Percentiles rank a stretch among this genome's conserved stretches.
Conservation (phyloP, 2,113 vertebrate species). For the Alethe castanea region DNA sequence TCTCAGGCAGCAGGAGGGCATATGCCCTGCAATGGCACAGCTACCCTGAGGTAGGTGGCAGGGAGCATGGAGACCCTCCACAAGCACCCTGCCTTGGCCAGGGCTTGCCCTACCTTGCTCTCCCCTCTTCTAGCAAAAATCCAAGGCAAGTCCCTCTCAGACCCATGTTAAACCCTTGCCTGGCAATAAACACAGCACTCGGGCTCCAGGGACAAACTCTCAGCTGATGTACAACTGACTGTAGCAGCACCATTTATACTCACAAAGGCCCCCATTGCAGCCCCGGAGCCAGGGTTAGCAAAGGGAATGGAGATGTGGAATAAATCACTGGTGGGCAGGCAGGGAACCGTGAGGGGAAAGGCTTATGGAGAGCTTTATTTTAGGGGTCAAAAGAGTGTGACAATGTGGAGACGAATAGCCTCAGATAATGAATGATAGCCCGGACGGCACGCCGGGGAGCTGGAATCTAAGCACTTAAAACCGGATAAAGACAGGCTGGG, state of each 20-base stretch:
- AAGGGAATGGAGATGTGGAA: background rate
- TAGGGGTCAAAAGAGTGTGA: conserved; percentile 68
- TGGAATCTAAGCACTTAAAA: conserved; percentile 71
- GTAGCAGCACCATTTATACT: background rate
- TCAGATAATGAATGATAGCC: conserved; percentile 71
- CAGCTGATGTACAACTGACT: background rate
- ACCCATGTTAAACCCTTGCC: background rate
- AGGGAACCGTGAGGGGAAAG: background rate
- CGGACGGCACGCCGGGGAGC: conserved; percentile 43
- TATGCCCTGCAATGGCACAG: background rate
- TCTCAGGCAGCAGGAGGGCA: background rate
- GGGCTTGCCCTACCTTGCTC: fast-evolving
- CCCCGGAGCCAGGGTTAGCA: background rate
- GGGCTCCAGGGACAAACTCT: background rate
- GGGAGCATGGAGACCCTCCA: background rate
- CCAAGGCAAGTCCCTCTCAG: background rate
- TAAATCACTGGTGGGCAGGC: background rate
- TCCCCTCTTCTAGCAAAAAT: background rate
- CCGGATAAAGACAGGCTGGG: conserved; percentile 70
- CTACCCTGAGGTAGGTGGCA: background rate
- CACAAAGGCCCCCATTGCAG: background rate
- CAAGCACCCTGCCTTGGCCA: background rate
- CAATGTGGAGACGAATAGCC: conserved; percentile 66
- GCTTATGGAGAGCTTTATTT: conserved; percentile 53
- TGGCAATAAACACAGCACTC: fast-evolving